Percentiles rank a stretch among this genome's conserved stretches.
Conservation (phyloP, 2,113 vertebrate genomes). For the Pterocles gutturalis region DNA sequence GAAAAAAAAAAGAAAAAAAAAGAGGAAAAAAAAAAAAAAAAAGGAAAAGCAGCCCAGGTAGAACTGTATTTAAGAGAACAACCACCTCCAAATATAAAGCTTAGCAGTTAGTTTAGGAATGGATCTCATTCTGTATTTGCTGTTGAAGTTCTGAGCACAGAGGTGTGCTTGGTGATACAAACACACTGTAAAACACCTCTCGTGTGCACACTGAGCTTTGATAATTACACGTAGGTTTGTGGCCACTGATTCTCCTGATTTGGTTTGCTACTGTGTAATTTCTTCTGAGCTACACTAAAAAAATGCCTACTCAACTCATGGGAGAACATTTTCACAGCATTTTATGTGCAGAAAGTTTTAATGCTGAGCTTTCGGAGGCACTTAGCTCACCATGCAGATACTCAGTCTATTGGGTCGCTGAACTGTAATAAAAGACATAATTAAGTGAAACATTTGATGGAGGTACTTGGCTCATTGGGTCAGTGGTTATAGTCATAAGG, state of each 20-base stretch:
- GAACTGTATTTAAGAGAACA: conserved; percentile 84
- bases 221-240: background rate
- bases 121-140: conserved; percentile 60
- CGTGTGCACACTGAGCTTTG: background rate
- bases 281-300: background rate
- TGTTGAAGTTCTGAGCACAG: background rate
- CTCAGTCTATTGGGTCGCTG: background rate
- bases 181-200: background rate
- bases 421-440: conserved; percentile 3
- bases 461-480: conserved; percentile 7
- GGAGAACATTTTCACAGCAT: background rate
- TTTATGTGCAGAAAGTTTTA: background rate
- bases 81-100: conserved; percentile 77
- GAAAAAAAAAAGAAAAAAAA: conserved; percentile 1
- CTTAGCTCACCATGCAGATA: background rate
- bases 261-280: background rate
- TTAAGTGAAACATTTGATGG: background rate
- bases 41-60: conserved; percentile 28
- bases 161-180: background rate
- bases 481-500: background rate
- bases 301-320: background rate
- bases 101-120: conserved; percentile 73
- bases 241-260: background rate
- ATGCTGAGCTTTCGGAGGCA: background rate
- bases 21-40: background rate